Conservation (phyloP, 2,888 invertebrate species). For the Dynastes hyllus region DNA sequence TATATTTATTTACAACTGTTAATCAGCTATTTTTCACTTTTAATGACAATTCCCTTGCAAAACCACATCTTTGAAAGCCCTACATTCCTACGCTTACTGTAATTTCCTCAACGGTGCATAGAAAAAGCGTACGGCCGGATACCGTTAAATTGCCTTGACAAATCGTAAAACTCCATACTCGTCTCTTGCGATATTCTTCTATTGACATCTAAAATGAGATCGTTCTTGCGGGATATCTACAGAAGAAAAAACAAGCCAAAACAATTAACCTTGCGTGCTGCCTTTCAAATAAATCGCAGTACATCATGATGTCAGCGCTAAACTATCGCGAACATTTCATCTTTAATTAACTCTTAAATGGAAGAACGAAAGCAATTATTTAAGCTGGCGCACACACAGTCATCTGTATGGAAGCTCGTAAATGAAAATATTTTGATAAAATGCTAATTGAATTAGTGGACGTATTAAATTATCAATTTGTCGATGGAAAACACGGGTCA, state of each 20-base stretch:
- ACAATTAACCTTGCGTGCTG: conserved; percentile 47
- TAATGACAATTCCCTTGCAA: too few relatives aligned
- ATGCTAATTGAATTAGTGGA: conserved; percentile 7
- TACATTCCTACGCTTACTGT: too few relatives aligned
- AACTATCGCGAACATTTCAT: conserved; percentile 12
- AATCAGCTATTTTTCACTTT: too few relatives aligned
- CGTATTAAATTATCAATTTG: conserved; percentile 17
- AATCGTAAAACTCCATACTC: conserved; percentile 14
- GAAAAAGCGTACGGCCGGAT: neutral
- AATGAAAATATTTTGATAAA: conserved; percentile 25
- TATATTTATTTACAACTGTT: too few relatives aligned
- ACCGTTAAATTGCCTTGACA: conserved; percentile 26
- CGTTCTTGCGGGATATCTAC: conserved; percentile 8
- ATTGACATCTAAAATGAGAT: conserved; percentile 29
- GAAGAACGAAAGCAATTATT: conserved; percentile 39
- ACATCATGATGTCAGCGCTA: conserved; percentile 47
- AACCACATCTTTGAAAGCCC: too few relatives aligned
- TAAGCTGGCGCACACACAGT: neutral
- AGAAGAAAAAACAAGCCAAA: conserved; percentile 21
- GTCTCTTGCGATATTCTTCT: conserved; percentile 13
- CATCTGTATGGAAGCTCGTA: too few relatives aligned
- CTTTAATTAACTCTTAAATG: conserved; percentile 35
- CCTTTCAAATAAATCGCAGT: conserved; percentile 49
- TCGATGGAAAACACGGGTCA: neutral
- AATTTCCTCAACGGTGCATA: too few relatives aligned